Evolutionary conservation across 2,797 vertebrate species (phyloP), one percentile per base, ranked within the genome.

Genomic region (Alauda arvensis): DNA sequence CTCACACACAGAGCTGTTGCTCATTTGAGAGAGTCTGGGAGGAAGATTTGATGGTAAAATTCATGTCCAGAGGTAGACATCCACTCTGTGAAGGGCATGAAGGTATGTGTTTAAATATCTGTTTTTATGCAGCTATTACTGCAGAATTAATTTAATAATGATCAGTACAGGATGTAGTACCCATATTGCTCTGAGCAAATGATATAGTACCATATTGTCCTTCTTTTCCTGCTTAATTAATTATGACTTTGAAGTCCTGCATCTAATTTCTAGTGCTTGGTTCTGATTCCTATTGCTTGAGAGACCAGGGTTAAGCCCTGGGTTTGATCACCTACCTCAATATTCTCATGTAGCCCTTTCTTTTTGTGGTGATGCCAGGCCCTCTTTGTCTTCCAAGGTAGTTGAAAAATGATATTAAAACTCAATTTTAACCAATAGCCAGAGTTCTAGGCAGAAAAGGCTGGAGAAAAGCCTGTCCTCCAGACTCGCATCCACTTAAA

Each of bases 181-280:
- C 12, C 74, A 1, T 53, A n/a, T 46, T 76, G 20, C 29, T 59
- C 43, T 62, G 42, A 67, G 37, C 63, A 77, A 92, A 91, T 67
- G 43, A 91, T 59, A 29, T 49, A 52, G 87, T 52, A 37, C 66
- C 77, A 60, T 34, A n/a, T 40, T 81, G 61, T 89, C 28, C 59
- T 90, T 80, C 88, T 91, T 93, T 82, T 83, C 60, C 67, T 84
- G 29, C 56, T 89, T 92, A 93, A 93, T 94, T 96, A 95, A 87
- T 86, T 77, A 84, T 28, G 48, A 90, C 51, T 92, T 89, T 80
- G 88, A 92, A 93, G 91, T 85, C 60, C 70, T 75, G 62, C 67
- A 52, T 88, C 60, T 87, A 72, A 43, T 93, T 95, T 93, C 77
- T 67, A 34, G 82, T 79, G 76, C 71, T 33, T 91, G 77, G 76